Conservation (phyloP, 2,888 invertebrate genomes). For the Oligia fasciuncula region DNA sequence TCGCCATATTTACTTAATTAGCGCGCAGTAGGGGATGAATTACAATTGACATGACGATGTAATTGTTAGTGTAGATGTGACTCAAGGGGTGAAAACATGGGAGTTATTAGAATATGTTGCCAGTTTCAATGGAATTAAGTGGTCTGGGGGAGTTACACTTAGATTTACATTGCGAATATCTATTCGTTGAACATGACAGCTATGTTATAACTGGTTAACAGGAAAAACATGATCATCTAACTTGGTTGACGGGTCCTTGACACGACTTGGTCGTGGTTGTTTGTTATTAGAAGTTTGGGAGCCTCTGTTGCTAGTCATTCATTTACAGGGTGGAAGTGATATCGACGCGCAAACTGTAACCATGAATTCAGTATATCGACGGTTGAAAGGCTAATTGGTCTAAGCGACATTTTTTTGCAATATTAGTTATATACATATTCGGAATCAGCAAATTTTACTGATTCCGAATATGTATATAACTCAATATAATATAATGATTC, state of each 20-base stretch:
- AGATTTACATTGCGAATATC: background rate
- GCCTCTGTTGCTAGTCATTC: background rate
- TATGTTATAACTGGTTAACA: background rate
- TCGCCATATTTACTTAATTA: constrained; percentile 61
- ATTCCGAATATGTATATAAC: too few relatives aligned
- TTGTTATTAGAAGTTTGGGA: background rate
- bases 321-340: background rate
- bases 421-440: too few relatives aligned
- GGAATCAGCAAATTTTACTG: too few relatives aligned
- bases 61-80: constrained; percentile 25
- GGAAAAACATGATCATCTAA: too few relatives aligned
- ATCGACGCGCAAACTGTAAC: background rate
- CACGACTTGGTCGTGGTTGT: background rate
- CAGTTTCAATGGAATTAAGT: constrained; percentile 25
- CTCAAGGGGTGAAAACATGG: constrained; percentile 5
- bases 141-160: background rate
- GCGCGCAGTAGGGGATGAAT: constrained; percentile 52
- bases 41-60: constrained; percentile 44
- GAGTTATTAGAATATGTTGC: constrained; percentile 26
- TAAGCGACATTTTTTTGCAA: too few relatives aligned
- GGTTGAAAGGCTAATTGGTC: too few relatives aligned
- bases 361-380: background rate
- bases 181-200: background rate
- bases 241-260: background rate
- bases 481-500: too few relatives aligned